A percentile compares a stretch with the other conserved stretches of the same genome.
These are phyloP conservation scores for Lepilemur septentrionalis DNA, from an alignment of 2,797 vertebrate genomes.

Conservation along the genomic window DNA sequence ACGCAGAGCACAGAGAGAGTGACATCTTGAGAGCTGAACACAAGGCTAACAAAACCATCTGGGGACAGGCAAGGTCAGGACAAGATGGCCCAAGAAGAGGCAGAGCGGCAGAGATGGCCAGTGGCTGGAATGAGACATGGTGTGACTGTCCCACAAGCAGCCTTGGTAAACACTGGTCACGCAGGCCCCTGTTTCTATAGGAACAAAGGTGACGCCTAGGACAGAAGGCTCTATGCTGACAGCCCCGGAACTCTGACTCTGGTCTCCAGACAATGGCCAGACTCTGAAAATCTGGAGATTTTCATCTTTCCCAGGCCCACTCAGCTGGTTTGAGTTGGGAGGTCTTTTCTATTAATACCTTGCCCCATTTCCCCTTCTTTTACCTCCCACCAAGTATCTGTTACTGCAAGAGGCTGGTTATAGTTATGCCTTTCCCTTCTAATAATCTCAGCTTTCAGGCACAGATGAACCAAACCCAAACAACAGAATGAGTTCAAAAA, in stretches of 20 bases:
- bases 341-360: background rate
- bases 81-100: background rate
- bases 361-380: background rate
- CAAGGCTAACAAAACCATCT: background rate
- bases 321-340: background rate
- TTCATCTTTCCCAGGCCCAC: background rate
- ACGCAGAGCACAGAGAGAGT: background rate
- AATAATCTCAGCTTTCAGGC: background rate
- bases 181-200: background rate
- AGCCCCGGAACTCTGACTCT: background rate
- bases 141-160: background rate
- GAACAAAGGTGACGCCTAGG: background rate
- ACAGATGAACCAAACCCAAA: conserved; percentile 38
- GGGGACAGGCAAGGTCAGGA: background rate
- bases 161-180: background rate
- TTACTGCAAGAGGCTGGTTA: background rate
- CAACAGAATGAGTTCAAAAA: background rate
- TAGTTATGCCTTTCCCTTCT: background rate
- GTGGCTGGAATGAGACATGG: background rate
- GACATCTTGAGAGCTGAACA: background rate
- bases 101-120: background rate
- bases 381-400: background rate
- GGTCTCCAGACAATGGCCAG: background rate
- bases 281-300: background rate
- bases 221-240: background rate